phyloP scores from a whole-genome alignment of 2,888 invertebrate genomes.

The Eupithecia subfuscata region DNA sequence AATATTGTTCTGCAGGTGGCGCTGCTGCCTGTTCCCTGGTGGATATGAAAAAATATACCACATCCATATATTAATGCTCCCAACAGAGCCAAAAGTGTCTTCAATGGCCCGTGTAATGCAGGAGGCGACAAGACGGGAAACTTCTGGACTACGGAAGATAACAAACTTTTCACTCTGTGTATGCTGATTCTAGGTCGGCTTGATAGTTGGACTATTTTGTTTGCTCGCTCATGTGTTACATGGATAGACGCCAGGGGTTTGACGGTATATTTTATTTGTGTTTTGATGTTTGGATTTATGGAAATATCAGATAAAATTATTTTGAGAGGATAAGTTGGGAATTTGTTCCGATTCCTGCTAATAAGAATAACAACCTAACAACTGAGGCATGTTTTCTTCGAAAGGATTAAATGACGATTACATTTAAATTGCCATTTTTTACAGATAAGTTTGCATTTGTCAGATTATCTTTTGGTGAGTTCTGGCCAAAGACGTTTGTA shows the following conservation, averaged over 20 bases:
- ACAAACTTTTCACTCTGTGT: constrained; percentile 54
- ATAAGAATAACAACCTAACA: neutral
- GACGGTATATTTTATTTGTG: constrained; percentile 8
- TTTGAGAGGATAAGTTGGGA: neutral
- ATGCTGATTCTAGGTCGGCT: constrained; percentile 50
- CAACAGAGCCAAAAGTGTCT: constrained; percentile 24
- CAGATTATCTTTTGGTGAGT: neutral
- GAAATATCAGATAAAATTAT: neutral
- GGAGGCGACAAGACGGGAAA: constrained; percentile 57
- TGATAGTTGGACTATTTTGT: constrained; percentile 27
- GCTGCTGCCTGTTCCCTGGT: no score
- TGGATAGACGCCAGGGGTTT: constrained; percentile 12
- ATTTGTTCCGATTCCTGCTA: neutral
- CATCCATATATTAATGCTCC: constrained; percentile 21
- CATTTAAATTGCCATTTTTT: neutral
- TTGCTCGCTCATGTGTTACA: constrained; percentile 22
- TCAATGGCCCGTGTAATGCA: constrained; percentile 58
- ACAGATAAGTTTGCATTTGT: neutral
- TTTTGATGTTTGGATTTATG: neutral
- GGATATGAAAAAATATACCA: constrained; percentile 18
- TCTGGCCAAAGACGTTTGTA: neutral
- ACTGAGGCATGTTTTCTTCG: neutral
- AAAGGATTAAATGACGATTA: neutral
- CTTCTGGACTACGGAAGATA: constrained; percentile 50
- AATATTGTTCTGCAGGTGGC: no score